Evolutionary conservation across 1,140 invertebrate genomes (phyloP), one percentile per base, ranked within the genome.

Genomic region (Camponotus floridanus): DNA sequence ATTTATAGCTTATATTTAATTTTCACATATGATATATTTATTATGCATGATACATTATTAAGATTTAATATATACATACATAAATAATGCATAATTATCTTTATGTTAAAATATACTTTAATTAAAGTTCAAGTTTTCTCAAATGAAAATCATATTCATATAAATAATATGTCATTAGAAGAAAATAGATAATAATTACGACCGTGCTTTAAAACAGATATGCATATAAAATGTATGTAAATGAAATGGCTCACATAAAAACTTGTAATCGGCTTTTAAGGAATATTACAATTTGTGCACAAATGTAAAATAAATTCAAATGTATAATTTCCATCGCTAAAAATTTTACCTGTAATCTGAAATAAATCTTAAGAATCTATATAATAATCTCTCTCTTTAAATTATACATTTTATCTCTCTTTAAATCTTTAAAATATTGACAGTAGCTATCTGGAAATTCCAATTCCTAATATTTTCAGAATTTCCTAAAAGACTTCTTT

Each of bases 111-210:
- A 55, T 42, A 55, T 5, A 3, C 26, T 51, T 36, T 3, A 13
- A 0, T 4, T 7, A 26, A 55, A 39, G 26, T 42, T 59, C 68
- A 39, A 33, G 21, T 36, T 33, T 64, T 39, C 2, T 13, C 15
- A 11, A 33, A 48, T 45, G 8, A 8, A 15, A 48, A 48, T 15
- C 45, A 9, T 18, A 9, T 65, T 36, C n/a, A 15, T 7, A 2
- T 13, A 21, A 62, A 1, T 31, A 26, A 26, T 26, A 26, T 26
- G 0, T 26, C 26, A 26, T 26, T 26, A 26, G 26, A 26, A 15
- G 13, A 65, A 67, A 79, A 51, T 31, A 78, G 59, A 65, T 76
- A 62, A 76, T 64, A 64, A 76, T 65, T 33, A 55, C 2, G 6
- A 42, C 0, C 13, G 9, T 33, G 2, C 21, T 45, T 42, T 26